Base-by-base conservation (phyloP, 2,113 vertebrate species). In the Neotoma lepida region DNA sequence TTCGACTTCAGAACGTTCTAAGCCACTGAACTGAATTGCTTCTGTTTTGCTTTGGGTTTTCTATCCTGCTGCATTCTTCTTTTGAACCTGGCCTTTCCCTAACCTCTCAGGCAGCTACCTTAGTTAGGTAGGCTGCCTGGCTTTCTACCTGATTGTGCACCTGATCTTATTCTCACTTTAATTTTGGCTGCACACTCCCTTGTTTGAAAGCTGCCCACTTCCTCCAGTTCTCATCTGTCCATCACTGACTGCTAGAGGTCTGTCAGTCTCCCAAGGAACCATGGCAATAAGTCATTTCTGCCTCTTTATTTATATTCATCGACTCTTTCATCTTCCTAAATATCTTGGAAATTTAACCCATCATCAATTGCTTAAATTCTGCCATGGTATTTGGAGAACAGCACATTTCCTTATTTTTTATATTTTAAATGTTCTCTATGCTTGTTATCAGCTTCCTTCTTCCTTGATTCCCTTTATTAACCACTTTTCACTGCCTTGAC, bases 361-460 rank as follows among this genome's bases (percentile, higher is more conserved):
- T 30, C 54, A 91, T 91, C 30, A 68, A 1, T 71, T 63, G 58
- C 49, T 87, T 71, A 41, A 82, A 51, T 80, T 71, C 8, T 12
- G 12, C 18, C 54, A 7, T 64, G 64, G 39, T 33, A 70, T 96
- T 94, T 66, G 46, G 70, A 74, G 93, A 91, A 10, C 17, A 92
- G 44, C 2, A 17, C 12, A 35, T 12, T 58, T 84, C 22, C 82
- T 35, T 6, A 86, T 89, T n/a, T 73, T 54, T 18, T 30, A 63
- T 17, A 26, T 58, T 86, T 30, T 88, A 88, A 41, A 0, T 35
- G 12, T n/a, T 46, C 35, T 93, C 9, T 63, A 74, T 82, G 30
- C 22, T 14, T 78, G 4, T 54, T 58, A 26, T 12, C 14, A 56
- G 54, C 2, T 1, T 68, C 41, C 15, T 91, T 3, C 26, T 81